Conservation (phyloP, 2,797 vertebrate species). For the Oryzias sinensis region DNA sequence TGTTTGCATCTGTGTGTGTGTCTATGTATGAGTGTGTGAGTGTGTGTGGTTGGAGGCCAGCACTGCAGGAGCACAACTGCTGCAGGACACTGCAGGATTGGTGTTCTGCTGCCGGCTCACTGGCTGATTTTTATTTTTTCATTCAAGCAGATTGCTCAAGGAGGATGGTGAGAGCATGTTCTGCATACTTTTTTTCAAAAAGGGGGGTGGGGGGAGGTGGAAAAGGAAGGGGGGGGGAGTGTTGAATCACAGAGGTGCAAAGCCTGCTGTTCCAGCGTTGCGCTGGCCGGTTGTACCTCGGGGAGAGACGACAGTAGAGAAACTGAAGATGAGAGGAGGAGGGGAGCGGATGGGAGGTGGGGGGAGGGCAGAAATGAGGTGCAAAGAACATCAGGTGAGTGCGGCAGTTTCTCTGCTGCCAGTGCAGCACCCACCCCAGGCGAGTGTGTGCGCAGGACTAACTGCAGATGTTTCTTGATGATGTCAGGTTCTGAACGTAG, state of each 20-base stretch:
- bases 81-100: conserved; percentile 81
- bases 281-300: conserved; percentile 66
- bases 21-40: conserved; percentile 17
- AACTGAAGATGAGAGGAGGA: conserved; percentile 56
- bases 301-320: conserved; percentile 68
- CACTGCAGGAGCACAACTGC: conserved; percentile 81
- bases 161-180: conserved; percentile 75
- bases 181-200: conserved; percentile 70
- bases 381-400: conserved; percentile 83
- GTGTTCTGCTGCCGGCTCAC: conserved; percentile 65
- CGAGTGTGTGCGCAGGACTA: conserved; percentile 63
- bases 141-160: conserved; percentile 74
- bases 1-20: conserved; percentile 42
- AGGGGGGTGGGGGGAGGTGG: conserved; percentile 9
- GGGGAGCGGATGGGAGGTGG: conserved; percentile 38
- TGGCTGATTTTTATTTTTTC: conserved; percentile 45
- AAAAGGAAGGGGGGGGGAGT: conserved; percentile 10
- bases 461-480: conserved; percentile 80
- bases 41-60: conserved; percentile 57
- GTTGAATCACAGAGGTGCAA: conserved; percentile 60
- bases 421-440: conserved; percentile 68
- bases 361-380: conserved; percentile 60
- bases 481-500: conserved; percentile 72
- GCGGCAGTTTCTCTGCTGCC: conserved; percentile 77
- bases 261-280: conserved; percentile 63